Conservation (phyloP, 1,140 invertebrate species). For the Drosophila teissieri region DNA sequence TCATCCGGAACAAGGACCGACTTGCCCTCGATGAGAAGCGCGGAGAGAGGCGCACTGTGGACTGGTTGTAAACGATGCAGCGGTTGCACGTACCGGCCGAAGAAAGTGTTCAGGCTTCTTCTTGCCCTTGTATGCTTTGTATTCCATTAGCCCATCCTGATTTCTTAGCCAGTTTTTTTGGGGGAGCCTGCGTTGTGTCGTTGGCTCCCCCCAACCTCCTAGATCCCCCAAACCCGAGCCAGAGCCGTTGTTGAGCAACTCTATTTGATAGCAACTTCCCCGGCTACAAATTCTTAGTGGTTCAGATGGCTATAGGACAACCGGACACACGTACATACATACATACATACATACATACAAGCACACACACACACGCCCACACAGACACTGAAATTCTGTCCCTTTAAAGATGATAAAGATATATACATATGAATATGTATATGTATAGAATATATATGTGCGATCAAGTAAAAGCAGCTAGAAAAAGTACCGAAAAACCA, state of each 20-base stretch:
- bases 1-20: slow-evolving; percentile 15
- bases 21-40: slow-evolving; percentile 26
- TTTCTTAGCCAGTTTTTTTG: slow-evolving; percentile 22
- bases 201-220: neutral
- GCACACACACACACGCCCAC: slow-evolving; percentile 10
- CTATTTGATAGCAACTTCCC: slow-evolving; percentile 84
- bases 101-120: slow-evolving; percentile 23
- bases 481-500: slow-evolving; percentile 15
- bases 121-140: slow-evolving; percentile 16
- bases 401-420: slow-evolving; percentile 40
- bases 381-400: slow-evolving; percentile 25
- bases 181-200: neutral
- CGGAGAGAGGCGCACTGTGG: slow-evolving; percentile 19
- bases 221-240: slow-evolving; percentile 7
- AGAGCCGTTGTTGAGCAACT: slow-evolving; percentile 79
- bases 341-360: neutral
- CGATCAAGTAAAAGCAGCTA: slow-evolving; percentile 66
- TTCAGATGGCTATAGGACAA: slow-evolving; percentile 72
- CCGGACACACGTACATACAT: neutral
- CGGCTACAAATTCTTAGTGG: slow-evolving; percentile 83
- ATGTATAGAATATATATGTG: slow-evolving; percentile 54
- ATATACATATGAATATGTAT: slow-evolving; percentile 56
- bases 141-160: neutral
- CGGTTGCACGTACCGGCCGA: neutral
- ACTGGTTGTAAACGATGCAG: slow-evolving; percentile 1